Evolutionary conservation across 2,797 vertebrate genomes (phyloP).

Genomic region (Botia almorhae): DNA sequence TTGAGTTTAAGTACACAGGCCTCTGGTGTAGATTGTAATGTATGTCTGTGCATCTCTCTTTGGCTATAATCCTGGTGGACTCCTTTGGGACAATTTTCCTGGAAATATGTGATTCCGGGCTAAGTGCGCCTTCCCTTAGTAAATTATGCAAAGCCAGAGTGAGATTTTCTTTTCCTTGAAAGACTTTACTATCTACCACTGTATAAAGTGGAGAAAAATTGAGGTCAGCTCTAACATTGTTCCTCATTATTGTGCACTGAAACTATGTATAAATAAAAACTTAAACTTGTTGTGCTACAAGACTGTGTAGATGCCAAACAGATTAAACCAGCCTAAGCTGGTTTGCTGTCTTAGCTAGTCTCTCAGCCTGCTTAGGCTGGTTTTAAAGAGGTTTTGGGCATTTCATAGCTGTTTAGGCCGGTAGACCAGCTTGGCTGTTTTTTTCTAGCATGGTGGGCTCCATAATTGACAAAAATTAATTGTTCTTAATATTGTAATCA

Average conservation of each 20-base stretch:
- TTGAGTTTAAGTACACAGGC: background rate
- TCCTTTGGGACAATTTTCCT: slow-evolving; percentile 25
- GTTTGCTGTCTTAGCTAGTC: background rate
- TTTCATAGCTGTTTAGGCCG: too few relatives aligned
- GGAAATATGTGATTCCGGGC: slow-evolving; percentile 6
- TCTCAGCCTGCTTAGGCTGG: too few relatives aligned
- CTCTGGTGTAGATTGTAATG: slow-evolving; percentile 5
- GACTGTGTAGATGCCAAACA: background rate
- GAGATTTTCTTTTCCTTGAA: background rate
- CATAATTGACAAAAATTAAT: too few relatives aligned
- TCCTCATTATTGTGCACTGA: slow-evolving; percentile 20
- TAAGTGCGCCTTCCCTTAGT: slow-evolving; percentile 22
- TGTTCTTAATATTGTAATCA: too few relatives aligned
- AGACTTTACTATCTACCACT: slow-evolving; percentile 12
- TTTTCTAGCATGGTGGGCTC: too few relatives aligned
- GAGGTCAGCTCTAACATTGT: slow-evolving; percentile 3
- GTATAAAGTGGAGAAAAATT: slow-evolving; percentile 23
- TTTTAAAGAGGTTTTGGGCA: too few relatives aligned
- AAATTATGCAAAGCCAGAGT: slow-evolving; percentile 17
- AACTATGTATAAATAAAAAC: background rate
- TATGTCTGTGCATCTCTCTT: background rate
- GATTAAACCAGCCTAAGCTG: background rate
- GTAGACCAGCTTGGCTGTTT: too few relatives aligned
- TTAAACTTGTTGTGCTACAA: background rate
- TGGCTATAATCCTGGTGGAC: slow-evolving; percentile 2